Evolutionary conservation across 2,888 invertebrate species (phyloP), one percentile per base, ranked within the genome.

Genomic region (Chironomus tentans): DNA sequence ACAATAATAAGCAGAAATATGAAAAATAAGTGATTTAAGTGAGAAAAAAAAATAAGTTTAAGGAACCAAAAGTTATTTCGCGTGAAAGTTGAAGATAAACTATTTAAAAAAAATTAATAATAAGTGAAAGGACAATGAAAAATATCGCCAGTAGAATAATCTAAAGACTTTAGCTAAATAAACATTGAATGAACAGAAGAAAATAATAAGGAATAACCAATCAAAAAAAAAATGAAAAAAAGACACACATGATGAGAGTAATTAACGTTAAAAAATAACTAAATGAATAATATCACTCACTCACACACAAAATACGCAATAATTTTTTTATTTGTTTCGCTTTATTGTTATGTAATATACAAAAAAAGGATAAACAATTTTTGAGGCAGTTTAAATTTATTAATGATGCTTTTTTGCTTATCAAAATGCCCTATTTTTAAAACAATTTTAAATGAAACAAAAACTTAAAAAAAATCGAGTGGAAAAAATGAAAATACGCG

Each of bases 291-390:
- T 65, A 68, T 74, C 74, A 74, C 74, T 74, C 74, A 74, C 74
- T 68, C 74, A 74, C 74, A 74, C 74, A 68, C 65, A 74, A 73
- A 74, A 56, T 74, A 74, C 74, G 74, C 74, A 74, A 74, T 74
- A 74, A 72, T 74, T 74, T 74, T n/a, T 74, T 74, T 74, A 74
- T 74, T 74, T 74, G 74, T 74, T 74, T 74, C 65, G 74, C 74
- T 74, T 72, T 74, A 62, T 74, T 74, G 74, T 74, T 74, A 74
- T 38, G 18, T 28, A 48, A 56, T 48, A 50, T 28, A 73, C 48
- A 62, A 71, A 48, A 70, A 15, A 38, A 46, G 15, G 21, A 24
- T 18, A 24, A 3, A 24, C 61, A 61, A 73, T 7, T 10, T 47
- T 74, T 68, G 74, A 74, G 62, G 74, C 74, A 74, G 68, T 74